A percentile compares a stretch with the other conserved stretches of the same genome.
Evolutionary conservation across 2,797 vertebrate genomes (phyloP).

Genomic region (Loriculus beryllinus): DNA sequence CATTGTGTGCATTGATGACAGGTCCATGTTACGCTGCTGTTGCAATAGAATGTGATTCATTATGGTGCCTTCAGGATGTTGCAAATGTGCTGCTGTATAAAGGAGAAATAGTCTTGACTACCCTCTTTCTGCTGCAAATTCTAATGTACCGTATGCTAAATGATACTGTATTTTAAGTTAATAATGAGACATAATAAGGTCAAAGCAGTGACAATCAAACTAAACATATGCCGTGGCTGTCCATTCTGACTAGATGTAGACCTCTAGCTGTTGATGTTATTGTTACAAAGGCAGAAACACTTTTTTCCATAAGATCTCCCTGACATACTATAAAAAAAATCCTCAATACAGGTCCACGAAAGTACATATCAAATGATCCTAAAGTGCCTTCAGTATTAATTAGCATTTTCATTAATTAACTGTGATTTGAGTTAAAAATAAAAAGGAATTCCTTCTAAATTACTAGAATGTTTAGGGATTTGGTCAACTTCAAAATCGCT

Average conservation of each 20-base stretch:
- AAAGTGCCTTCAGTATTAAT: neutral
- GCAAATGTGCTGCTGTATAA: neutral
- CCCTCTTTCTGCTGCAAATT: neutral
- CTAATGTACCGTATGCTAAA: neutral
- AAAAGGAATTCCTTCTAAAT: neutral
- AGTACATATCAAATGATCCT: neutral
- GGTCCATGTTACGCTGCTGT: neutral
- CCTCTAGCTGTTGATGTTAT: neutral
- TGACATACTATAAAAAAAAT: neutral
- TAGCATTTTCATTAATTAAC: neutral
- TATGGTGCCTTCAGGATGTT: neutral
- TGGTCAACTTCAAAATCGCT: neutral
- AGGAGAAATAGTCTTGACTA: neutral
- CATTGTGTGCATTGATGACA: neutral
- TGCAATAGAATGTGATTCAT: neutral
- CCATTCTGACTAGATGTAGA: neutral
- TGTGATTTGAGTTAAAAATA: neutral
- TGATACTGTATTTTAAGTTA: neutral
- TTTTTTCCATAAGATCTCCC: neutral
- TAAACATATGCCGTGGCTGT: neutral
- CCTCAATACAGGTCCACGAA: neutral
- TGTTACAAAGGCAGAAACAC: neutral
- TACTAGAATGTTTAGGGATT: neutral
- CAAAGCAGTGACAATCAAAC: neutral
- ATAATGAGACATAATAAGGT: neutral